phyloP scores from a whole-genome alignment of 2,888 invertebrate species.

The Teinopalpus imperialis region DNA sequence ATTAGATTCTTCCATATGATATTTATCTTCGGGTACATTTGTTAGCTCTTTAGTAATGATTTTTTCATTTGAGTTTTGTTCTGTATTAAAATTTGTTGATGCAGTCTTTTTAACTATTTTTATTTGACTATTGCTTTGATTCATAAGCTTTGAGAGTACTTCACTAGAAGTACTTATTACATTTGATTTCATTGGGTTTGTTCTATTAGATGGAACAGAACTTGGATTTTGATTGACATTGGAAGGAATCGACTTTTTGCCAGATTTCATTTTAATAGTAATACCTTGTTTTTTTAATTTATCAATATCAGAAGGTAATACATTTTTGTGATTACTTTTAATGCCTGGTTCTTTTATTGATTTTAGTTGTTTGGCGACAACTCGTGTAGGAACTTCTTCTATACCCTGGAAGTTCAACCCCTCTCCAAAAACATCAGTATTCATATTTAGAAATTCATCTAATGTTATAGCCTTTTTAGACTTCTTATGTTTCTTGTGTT shows the following conservation, averaged over 20 bases:
- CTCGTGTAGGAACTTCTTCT: slow-evolving; percentile 70
- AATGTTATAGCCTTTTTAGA: slow-evolving; percentile 73
- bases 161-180: slow-evolving; percentile 49
- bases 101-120: slow-evolving; percentile 61
- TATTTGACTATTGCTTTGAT: slow-evolving; percentile 66
- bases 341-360: slow-evolving; percentile 40
- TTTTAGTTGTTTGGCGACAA: slow-evolving; percentile 61
- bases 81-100: slow-evolving; percentile 30
- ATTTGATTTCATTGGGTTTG: slow-evolving; percentile 27
- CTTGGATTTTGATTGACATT: slow-evolving; percentile 26
- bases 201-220: slow-evolving; percentile 26
- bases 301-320: slow-evolving; percentile 52
- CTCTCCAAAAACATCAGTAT: slow-evolving; percentile 75
- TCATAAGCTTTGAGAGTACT: slow-evolving; percentile 62
- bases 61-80: slow-evolving; percentile 27
- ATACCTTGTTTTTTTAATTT: slow-evolving; percentile 71
- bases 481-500: slow-evolving; percentile 73
- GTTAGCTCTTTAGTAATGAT: slow-evolving; percentile 10
- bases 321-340: slow-evolving; percentile 36
- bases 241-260: slow-evolving; percentile 22
- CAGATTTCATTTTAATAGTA: slow-evolving; percentile 57
- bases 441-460: slow-evolving; percentile 75
- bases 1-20: not conserved
- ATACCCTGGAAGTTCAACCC: slow-evolving; percentile 69
- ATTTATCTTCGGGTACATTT: not conserved